Evolutionary conservation across 2,888 invertebrate species (phyloP).

Genomic region (Octonoba sinensis): DNA sequence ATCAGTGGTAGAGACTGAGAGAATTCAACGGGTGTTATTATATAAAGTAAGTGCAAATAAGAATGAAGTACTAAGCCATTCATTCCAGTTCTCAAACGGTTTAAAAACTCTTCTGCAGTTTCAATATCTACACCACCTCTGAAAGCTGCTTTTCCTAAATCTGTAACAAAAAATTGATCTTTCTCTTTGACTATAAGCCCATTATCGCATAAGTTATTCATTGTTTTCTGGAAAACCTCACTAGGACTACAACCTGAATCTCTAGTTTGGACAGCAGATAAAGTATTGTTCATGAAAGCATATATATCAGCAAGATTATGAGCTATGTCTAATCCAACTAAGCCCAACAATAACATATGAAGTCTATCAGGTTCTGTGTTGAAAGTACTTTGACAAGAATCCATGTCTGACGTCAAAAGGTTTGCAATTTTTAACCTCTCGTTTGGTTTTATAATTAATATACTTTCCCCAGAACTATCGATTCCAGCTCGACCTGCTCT

Average conservation of each 20-base stretch:
- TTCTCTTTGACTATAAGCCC: conserved; percentile 6
- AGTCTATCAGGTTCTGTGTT: conserved; percentile 74
- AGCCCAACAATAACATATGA: conserved; percentile 78
- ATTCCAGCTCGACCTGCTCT: conserved; percentile 93
- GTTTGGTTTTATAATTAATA: conserved; percentile 73
- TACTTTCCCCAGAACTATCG: conserved; percentile 86
- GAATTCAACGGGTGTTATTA: conserved; percentile 85
- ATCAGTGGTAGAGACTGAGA: conserved; percentile 75
- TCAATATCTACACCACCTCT: conserved; percentile 87
- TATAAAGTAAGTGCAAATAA: conserved; percentile 86
- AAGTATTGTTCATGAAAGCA: conserved; percentile 76
- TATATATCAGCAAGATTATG: conserved; percentile 72
- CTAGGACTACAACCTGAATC: conserved; percentile 25
- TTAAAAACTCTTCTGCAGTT: conserved; percentile 80
- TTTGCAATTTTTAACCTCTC: conserved; percentile 76
- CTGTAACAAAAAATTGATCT: conserved; percentile 69
- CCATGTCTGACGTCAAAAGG: conserved; percentile 78
- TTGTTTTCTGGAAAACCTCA: conserved; percentile 27
- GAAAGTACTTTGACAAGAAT: conserved; percentile 73
- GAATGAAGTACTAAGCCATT: conserved; percentile 83
- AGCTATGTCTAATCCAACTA: conserved; percentile 79
- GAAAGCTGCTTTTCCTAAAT: conserved; percentile 84
- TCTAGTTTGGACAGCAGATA: conserved; percentile 78
- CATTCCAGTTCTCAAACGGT: conserved; percentile 82
- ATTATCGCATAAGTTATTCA: conserved; percentile 26